These are phyloP conservation scores for Sebastes minor DNA, from an alignment of 2,797 vertebrate genomes.

Conservation along the genomic window DNA sequence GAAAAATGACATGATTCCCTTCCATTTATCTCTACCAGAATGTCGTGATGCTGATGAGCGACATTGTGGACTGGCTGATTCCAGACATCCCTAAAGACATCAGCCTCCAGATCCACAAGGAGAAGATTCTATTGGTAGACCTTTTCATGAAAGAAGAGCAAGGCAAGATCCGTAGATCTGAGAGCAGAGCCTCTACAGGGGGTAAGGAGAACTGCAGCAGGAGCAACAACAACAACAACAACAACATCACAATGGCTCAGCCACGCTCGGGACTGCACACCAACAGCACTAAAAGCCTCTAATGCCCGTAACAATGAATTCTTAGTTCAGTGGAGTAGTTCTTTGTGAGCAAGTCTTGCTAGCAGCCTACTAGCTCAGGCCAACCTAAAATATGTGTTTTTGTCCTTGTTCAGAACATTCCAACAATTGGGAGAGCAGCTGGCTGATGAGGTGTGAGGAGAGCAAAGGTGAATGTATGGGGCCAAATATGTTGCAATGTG, in stretches of 20 bases:
- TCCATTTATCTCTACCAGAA: constrained; percentile 82
- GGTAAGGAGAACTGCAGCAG: constrained; percentile 73
- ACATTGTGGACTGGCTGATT: constrained; percentile 98
- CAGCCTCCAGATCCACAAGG: constrained; percentile 95
- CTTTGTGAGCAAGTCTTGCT: constrained; percentile 16
- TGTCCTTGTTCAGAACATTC: constrained; percentile 81
- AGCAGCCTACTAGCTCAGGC: constrained; percentile 8
- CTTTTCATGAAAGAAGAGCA: constrained; percentile 97
- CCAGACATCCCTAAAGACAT: constrained; percentile 99
- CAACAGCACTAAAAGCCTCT: constrained; percentile 64
- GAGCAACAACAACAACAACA: constrained; percentile 75
- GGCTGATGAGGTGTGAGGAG: background rate
- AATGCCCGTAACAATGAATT: background rate
- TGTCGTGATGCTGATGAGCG: constrained; percentile 98
- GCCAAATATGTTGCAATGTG: background rate
- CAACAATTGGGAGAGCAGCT: constrained; percentile 69
- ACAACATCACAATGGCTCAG: constrained; percentile 75
- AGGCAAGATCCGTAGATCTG: constrained; percentile 87
- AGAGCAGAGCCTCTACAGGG: constrained; percentile 75
- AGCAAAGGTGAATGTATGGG: background rate
- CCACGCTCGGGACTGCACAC: constrained; percentile 45
- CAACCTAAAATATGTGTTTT: constrained; percentile 11
- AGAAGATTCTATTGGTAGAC: constrained; percentile 96
- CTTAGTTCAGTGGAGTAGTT: background rate
- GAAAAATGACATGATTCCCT: background rate